Evolutionary conservation across 2,797 vertebrate species (phyloP).

Genomic region (Periparus ater): DNA sequence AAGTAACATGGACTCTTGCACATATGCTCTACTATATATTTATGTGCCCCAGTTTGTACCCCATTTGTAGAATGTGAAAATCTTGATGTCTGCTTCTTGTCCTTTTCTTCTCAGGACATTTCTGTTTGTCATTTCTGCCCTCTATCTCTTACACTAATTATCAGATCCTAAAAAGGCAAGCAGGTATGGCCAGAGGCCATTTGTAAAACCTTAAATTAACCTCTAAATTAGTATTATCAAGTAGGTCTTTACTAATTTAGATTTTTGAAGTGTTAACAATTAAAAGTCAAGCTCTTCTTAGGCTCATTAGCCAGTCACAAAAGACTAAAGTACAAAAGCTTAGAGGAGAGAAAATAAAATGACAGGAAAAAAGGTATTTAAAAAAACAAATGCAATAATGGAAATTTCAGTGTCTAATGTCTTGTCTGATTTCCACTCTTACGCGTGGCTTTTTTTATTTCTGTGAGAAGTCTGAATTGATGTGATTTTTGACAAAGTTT

Average conservation of each 20-base stretch:
- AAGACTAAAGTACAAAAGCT: neutral
- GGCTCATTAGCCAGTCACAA: neutral
- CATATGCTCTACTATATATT: neutral
- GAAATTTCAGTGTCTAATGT: neutral
- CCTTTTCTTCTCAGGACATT: neutral
- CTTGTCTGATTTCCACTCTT: neutral
- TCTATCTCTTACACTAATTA: neutral
- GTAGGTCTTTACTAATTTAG: rapidly evolving
- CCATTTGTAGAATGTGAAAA: neutral
- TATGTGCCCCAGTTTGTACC: neutral
- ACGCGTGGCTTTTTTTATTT: neutral
- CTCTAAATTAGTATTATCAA: neutral
- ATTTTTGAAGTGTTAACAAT: neutral
- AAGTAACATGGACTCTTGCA: neutral
- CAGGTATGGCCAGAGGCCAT: rapidly evolving
- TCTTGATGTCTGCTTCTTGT: neutral
- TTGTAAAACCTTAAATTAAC: neutral
- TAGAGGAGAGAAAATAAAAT: neutral
- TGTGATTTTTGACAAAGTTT: neutral
- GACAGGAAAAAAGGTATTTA: rapidly evolving
- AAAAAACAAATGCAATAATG: neutral
- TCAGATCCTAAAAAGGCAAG: neutral
- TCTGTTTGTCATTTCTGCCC: neutral
- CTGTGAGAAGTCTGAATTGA: neutral
- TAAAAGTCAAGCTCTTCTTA: neutral